A percentile compares a stretch with the other conserved stretches of the same genome.
These are phyloP conservation scores for Gryllus longicercus DNA, from an alignment of 2,888 invertebrate genomes.

Conservation along the genomic window DNA sequence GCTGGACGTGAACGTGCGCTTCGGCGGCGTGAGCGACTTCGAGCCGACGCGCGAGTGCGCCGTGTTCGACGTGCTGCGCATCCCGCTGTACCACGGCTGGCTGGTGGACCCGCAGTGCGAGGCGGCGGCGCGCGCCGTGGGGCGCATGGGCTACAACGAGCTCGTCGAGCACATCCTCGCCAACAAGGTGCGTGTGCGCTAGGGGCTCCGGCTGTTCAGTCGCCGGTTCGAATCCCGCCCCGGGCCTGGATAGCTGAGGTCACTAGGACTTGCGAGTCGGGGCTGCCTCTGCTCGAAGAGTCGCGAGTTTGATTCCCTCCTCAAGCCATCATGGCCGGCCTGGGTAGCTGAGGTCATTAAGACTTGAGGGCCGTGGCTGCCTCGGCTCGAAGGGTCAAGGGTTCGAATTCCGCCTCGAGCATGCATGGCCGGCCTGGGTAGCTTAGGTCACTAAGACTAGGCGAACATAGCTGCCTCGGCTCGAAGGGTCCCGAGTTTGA, in stretches of 20 bases:
- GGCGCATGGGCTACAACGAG: background rate
- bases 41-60: background rate
- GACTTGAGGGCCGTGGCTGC: too few relatives aligned
- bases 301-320: background rate
- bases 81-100: background rate
- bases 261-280: background rate
- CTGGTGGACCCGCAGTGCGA: background rate
- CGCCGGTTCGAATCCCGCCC: background rate
- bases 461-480: too few relatives aligned
- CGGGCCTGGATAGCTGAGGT: background rate
- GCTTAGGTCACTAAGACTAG: too few relatives aligned
- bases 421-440: too few relatives aligned
- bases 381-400: too few relatives aligned
- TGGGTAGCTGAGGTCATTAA: too few relatives aligned
- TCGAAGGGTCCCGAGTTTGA: too few relatives aligned
- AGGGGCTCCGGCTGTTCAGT: background rate
- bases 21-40: background rate
- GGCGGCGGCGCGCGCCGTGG: background rate
- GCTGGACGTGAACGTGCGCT: slow-evolving; percentile 17
- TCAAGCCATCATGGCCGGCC: too few relatives aligned
- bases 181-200: background rate
- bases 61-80: slow-evolving; percentile 17
- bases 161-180: background rate
- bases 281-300: background rate
- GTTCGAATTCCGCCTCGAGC: too few relatives aligned